These are phyloP conservation scores for Drosophila eohydei DNA, from an alignment of 2,888 invertebrate species.

Conservation along the genomic window DNA sequence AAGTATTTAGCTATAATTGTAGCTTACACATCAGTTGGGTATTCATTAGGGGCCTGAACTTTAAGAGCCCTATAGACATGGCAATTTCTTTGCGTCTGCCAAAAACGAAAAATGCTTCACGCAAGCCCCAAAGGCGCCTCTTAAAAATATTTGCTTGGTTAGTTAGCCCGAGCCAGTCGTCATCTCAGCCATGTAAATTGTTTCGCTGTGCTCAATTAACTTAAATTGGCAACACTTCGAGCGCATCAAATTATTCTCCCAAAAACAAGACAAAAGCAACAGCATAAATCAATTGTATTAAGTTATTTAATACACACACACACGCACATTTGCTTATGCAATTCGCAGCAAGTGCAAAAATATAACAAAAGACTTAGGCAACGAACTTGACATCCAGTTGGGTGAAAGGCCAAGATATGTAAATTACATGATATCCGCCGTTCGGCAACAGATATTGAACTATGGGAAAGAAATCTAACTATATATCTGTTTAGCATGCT, in stretches of 20 bases:
- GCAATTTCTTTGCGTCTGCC: slow-evolving; percentile 46
- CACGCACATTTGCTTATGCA: slow-evolving; percentile 35
- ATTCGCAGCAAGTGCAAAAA: slow-evolving; percentile 27
- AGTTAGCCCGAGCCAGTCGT: slow-evolving; percentile 8
- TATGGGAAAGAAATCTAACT: slow-evolving; percentile 4
- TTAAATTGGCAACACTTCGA: slow-evolving; percentile 62
- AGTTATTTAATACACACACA: slow-evolving; percentile 61
- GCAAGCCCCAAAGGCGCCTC: slow-evolving; percentile 30
- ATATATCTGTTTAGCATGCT: neutral
- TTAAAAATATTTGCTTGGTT: slow-evolving; percentile 29
- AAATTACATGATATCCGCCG: neutral
- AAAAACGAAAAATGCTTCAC: slow-evolving; percentile 7
- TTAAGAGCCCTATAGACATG: slow-evolving; percentile 15
- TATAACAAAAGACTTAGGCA: slow-evolving; percentile 74
- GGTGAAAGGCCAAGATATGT: slow-evolving; percentile 4
- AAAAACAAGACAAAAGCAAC: slow-evolving; percentile 24
- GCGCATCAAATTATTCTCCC: slow-evolving; percentile 70
- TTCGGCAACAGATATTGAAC: neutral
- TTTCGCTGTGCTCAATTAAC: slow-evolving; percentile 66
- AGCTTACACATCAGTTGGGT: slow-evolving; percentile 48
- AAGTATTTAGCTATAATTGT: slow-evolving; percentile 66
- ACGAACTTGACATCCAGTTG: slow-evolving; percentile 63
- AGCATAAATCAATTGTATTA: slow-evolving; percentile 59
- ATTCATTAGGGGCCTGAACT: slow-evolving; percentile 49
- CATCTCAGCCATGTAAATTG: slow-evolving; percentile 57